These are phyloP conservation scores for Microcaecilia unicolor DNA, from an alignment of 2,797 vertebrate species.

Conservation along the genomic window DNA sequence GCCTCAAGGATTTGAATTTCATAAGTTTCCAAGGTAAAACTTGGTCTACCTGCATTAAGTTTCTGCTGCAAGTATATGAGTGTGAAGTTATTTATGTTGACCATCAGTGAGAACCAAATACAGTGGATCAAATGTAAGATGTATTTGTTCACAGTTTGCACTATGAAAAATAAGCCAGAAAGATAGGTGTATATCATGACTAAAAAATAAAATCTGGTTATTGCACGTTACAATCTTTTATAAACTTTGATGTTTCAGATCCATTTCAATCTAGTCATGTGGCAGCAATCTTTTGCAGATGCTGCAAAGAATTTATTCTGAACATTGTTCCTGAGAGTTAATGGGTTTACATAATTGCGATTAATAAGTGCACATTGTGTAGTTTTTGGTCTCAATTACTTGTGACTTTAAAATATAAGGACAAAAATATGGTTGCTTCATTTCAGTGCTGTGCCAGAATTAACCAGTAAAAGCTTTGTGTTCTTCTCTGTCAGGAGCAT, in stretches of 20 bases:
- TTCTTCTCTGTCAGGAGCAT: slow-evolving; percentile 3
- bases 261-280: neutral
- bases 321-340: neutral
- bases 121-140: no score
- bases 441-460: neutral
- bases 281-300: neutral
- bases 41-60: no score
- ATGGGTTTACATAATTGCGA: neutral
- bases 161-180: neutral
- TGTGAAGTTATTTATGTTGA: no score
- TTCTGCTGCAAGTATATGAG: no score
- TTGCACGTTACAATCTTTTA: no score
- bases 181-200: slow-evolving; percentile 5
- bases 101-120: no score
- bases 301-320: neutral
- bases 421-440: slow-evolving; percentile 11
- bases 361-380: slow-evolving; percentile 4
- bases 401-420: neutral
- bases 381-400: neutral
- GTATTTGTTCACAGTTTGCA: neutral
- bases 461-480: slow-evolving; percentile 1
- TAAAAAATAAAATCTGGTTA: no score
- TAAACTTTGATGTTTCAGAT: slow-evolving; percentile 1
- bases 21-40: no score
- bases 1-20: no score